A percentile compares a stretch with the other conserved stretches of the same genome.
phyloP scores from a whole-genome alignment of 2,888 invertebrate species.

The Icerya purchasi region DNA sequence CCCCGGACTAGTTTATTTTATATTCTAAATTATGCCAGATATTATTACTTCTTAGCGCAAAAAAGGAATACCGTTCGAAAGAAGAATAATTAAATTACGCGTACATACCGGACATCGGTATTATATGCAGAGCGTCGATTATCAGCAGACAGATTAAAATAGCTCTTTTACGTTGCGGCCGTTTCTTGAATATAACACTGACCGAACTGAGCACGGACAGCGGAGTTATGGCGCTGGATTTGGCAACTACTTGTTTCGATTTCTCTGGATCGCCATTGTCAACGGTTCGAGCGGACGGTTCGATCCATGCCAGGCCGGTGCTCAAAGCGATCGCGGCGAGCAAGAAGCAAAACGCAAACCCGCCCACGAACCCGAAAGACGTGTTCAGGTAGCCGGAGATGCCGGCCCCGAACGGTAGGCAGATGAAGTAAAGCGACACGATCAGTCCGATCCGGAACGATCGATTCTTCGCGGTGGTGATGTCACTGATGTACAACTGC shows the following conservation, averaged over 20 bases:
- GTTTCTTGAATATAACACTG: not conserved
- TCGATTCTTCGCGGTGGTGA: not conserved
- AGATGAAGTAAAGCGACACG: not conserved
- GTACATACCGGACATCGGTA: not conserved
- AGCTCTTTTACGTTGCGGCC: not conserved
- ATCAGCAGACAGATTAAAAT: not conserved
- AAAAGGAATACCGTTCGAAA: no score
- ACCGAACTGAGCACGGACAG: not conserved
- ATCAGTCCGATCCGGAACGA: slow-evolving; percentile 2
- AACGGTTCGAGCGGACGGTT: not conserved
- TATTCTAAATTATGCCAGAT: no score
- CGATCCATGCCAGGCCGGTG: not conserved
- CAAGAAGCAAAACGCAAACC: slow-evolving; percentile 1
- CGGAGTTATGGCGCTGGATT: not conserved
- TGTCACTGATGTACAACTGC: slow-evolving; percentile 1
- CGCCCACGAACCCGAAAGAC: slow-evolving; percentile 3
- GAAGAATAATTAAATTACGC: no score
- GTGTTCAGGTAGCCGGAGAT: slow-evolving; percentile 1
- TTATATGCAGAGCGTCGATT: not conserved
- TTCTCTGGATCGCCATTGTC: not conserved
- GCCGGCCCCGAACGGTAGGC: not conserved
- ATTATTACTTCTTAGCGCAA: no score
- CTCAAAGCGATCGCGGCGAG: not conserved
- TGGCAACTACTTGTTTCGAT: not conserved
- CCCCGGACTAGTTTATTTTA: no score